Evolutionary conservation across 2,888 invertebrate species (phyloP), one percentile per base, ranked within the genome.

Genomic region (Boloria euphrosyne): DNA sequence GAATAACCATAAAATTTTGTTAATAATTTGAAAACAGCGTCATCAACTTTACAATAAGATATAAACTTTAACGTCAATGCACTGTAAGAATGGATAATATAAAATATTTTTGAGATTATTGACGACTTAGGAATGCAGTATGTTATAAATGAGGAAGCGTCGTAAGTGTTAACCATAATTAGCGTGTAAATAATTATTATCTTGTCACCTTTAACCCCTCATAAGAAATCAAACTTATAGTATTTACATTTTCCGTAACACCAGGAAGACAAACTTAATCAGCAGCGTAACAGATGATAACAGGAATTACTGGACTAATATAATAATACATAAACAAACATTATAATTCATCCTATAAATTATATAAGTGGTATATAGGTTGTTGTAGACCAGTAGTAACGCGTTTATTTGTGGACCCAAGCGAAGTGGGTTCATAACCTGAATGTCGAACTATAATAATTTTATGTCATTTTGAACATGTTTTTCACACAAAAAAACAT

Each of bases 171-270:
- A 38, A 22, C n/a, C 18, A 22, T 46, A 57, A 46, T 57, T 27
- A 22, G 22, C 46, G n/a, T 46, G 46, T 5, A 46, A 0, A 27
- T n/a, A 22, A 57, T 46, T 57, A 46, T 57, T n/a, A n/a, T n/a
- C n/a, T 46, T 57, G 22, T 57, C 22, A 16, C 57, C 57, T 57
- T 57, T 57, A 57, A 57, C 46, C 57, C 46, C 22, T 57, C 31
- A 38, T 38, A 38, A 22, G 18, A 57, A 57, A 55, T n/a, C 7
- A 5, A 31, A 3, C 10, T 16, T 6, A 50, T 31, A 53, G 16
- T 13, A 10, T 31, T 1, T 31, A 31, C 31, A 38, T 38, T 38
- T 10, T 31, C 38, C 38, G 38, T 31, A 38, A 27, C 27, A 57
- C 13, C 16, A 57, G 57, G 57, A 57, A 55, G n/a, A 46, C 44